Evolutionary conservation across 1,140 invertebrate species (phyloP), one percentile per base, ranked within the genome.

Genomic region (Drosophila littoralis): DNA sequence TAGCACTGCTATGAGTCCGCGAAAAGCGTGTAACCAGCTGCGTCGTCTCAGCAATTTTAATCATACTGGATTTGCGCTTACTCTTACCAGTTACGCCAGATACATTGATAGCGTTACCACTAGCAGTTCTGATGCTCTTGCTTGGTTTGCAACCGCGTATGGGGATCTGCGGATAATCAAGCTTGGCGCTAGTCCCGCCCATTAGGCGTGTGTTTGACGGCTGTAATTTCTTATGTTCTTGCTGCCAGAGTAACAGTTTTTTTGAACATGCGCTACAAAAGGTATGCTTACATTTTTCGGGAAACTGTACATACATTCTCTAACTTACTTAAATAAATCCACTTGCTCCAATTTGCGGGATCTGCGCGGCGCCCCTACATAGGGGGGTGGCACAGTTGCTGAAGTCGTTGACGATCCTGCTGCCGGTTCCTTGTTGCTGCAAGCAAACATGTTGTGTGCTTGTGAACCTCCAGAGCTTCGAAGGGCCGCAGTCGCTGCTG

Each of bases 161-260:
- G n/a, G 68, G 45, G 10, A 50, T 55, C 38, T 59, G 55, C 28
- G 60, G 51, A 22, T 74, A 64, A 3, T 83, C 77, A 17, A 76
- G 40, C 38, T 75, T 83, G 12, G 6, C 33, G 13, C 46, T 74
- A 13, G 42, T 72, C 1, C 72, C 72, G 8, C 54, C 63, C 52
- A 75, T 40, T 2, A 89, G 70, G 9, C 84, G 85, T 0, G 50
- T 6, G 9, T 70, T 70, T 8, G 63, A 45, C 1, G 51, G 50
- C 13, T 77, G 84, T 13, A 64, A 36, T 7, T 89, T 81, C 7
- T 57, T 73, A 36, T 81, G 67, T 66, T 85, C 68, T 32, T 92
- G 78, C 38, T 92, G 91, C 91, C 91, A 92, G 32, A 77, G 32
- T 0, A 91, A n/a, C 2, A 92, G 60, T 51, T 92, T 92, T 43